A percentile compares a stretch with the other conserved stretches of the same genome.
These are phyloP conservation scores for Podargus strigoides DNA, from an alignment of 2,797 vertebrate genomes.

Conservation along the genomic window DNA sequence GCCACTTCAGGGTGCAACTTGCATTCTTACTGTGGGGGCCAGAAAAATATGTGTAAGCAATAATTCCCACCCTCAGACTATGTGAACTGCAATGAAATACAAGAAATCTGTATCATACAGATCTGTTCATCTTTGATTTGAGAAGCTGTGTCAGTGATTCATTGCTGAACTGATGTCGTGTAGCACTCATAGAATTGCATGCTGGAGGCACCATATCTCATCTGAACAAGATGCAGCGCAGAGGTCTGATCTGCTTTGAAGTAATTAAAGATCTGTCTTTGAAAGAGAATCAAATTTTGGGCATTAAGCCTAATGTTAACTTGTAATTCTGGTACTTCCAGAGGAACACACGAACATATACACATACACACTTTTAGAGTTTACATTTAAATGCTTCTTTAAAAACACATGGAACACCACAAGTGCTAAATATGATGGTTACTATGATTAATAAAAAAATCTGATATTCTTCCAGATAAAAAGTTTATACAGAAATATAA, in stretches of 20 bases:
- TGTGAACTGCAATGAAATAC: not conserved
- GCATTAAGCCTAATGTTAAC: not conserved
- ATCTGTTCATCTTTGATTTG: not conserved
- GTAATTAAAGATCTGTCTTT: not conserved
- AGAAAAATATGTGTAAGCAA: not conserved
- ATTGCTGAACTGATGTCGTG: not conserved
- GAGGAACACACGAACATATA: accelerated
- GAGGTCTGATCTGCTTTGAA: not conserved
- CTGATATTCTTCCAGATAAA: not conserved
- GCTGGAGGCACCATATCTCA: not conserved
- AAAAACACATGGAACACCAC: not conserved
- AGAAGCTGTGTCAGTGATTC: not conserved
- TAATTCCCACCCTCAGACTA: not conserved
- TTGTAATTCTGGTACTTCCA: not conserved
- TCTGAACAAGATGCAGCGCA: not conserved
- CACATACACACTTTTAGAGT: not conserved
- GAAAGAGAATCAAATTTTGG: not conserved
- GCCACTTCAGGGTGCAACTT: not conserved
- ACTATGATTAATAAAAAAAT: not conserved
- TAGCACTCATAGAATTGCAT: not conserved
- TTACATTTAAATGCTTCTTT: not conserved
- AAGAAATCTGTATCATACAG: not conserved
- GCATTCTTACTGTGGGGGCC: not conserved
- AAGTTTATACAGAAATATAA: not conserved
- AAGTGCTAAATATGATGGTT: not conserved